phyloP scores from a whole-genome alignment of 2,888 invertebrate genomes.

The Ashinkailepas kermadecensis region DNA sequence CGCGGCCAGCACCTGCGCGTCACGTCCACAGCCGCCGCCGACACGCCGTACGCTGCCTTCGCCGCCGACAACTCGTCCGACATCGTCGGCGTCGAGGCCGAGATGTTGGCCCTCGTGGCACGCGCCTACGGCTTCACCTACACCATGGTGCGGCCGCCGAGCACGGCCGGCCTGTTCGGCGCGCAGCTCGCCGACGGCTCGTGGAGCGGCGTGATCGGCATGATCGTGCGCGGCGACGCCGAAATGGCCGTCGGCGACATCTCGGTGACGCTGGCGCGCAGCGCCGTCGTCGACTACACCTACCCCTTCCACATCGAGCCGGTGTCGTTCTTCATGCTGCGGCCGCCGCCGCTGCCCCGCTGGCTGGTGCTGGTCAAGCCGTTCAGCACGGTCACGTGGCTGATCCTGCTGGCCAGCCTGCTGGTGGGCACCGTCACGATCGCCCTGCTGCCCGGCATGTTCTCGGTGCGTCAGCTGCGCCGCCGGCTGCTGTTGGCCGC shows the following conservation, averaged over 20 bases:
- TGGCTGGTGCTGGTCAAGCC: neutral
- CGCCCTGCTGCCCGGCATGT: neutral
- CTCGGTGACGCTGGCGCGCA: neutral
- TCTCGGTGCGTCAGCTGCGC: neutral
- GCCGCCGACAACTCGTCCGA: neutral
- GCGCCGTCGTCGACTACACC: neutral
- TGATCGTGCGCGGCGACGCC: neutral
- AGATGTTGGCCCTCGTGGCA: neutral
- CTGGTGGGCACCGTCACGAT: neutral
- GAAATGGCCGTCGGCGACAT: neutral
- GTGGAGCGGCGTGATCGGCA: neutral
- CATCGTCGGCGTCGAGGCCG: neutral
- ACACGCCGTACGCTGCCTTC: neutral
- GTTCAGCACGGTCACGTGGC: neutral
- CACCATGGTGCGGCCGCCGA: neutral
- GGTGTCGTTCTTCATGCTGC: neutral
- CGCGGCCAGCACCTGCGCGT: neutral
- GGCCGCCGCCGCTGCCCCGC: neutral
- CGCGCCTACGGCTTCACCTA: neutral
- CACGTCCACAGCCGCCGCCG: neutral
- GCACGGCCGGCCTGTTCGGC: neutral
- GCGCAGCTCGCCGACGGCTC: neutral
- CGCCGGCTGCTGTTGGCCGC: neutral
- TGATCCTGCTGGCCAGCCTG: neutral
- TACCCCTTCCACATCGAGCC: neutral